A percentile compares a stretch with the other conserved stretches of the same genome.
phyloP scores from a whole-genome alignment of 2,797 vertebrate genomes.

The Mycteria americana region DNA sequence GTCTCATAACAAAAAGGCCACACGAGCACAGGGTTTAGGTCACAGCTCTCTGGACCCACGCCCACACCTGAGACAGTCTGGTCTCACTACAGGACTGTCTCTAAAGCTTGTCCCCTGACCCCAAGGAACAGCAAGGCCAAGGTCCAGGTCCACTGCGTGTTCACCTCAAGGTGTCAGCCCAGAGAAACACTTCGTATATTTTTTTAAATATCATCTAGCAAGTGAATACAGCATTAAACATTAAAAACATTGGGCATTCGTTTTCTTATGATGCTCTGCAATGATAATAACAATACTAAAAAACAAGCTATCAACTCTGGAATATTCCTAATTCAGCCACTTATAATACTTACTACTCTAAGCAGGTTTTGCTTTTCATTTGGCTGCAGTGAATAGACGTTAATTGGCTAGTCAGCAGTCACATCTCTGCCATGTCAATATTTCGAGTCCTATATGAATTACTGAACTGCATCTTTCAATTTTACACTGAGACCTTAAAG shows the following conservation, averaged over 20 bases:
- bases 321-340: not conserved
- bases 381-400: not conserved
- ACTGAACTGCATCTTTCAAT: constrained; percentile 56
- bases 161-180: not conserved
- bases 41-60: not conserved
- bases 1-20: not conserved
- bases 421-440: not conserved
- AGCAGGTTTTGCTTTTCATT: constrained; percentile 16
- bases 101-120: not conserved
- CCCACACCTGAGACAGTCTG: not conserved
- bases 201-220: not conserved
- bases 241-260: not conserved
- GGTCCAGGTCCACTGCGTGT: not conserved
- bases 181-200: not conserved
- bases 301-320: not conserved
- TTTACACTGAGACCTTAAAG: constrained; percentile 41
- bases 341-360: not conserved
- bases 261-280: not conserved
- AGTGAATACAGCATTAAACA: not conserved
- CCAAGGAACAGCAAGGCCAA: not conserved
- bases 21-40: not conserved
- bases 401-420: constrained; percentile 18
- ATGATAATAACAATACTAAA: not conserved
- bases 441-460: not conserved
- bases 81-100: not conserved